Base-by-base conservation (phyloP, 2,113 vertebrate species). In the Dipodomys stephensi region DNA sequence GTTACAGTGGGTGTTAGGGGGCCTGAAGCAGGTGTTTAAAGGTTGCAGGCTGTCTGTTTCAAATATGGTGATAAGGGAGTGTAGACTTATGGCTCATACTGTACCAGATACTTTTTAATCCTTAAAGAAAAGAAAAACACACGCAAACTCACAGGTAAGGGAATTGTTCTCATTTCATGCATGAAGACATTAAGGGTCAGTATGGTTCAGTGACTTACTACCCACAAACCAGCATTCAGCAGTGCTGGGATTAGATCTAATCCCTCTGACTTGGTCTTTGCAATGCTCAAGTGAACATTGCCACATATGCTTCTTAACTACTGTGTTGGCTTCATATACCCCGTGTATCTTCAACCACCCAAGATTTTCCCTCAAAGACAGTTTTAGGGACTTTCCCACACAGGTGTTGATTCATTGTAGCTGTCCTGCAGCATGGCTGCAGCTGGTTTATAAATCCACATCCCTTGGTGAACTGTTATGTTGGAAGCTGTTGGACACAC, bases 131-230 rank as follows among this genome's bases (percentile, higher is more conserved):
- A 72, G 84, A 64, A 69, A 82, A 69, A 72, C 15, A 77, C 73
- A 49, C 23, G 25, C 10, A 39, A 76, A 53, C 49, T 11, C 53
- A 16, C 53, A 57, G n/a, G 9, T 62, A 83, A 92, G 25, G 22
- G 53, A 16, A 80, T 22, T 67, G 30, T 72, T 94, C 53, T 67
- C 53, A 13, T 94, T 92, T 76, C 44, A 80, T 20, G 89, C n/a
- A 60, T 87, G 68, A 93, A 67, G 39, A 94, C 78, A 90, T 73
- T 8, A 81, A 78, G 32, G 22, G 10, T 90, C 46, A 89, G 74
- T 35, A 25, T 6, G 19, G 13, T n/a, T 60, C 71, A 81, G 44
- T 25, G 8, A 6, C 18, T 86, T 87, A 30, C 49, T 49, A 49
- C 30, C 68, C 71, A 91, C 30, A 67, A 74, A 35, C 74, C 39